These are phyloP conservation scores for Acridotheres tristis DNA, from an alignment of 2,797 vertebrate species.

Conservation along the genomic window DNA sequence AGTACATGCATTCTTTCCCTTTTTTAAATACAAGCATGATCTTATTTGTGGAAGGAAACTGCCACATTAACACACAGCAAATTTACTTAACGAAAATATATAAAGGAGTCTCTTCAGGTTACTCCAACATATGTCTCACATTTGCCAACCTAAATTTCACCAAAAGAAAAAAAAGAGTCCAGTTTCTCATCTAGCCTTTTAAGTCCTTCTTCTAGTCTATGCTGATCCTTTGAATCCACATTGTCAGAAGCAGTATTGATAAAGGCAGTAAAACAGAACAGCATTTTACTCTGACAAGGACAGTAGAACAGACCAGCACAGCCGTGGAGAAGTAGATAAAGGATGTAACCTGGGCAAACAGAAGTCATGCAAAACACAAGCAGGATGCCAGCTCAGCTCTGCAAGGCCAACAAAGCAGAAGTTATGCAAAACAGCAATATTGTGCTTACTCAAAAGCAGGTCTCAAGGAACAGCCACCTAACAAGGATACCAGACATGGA, in stretches of 20 bases:
- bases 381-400: neutral
- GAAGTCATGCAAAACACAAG: neutral
- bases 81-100: neutral
- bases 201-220: neutral
- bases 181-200: neutral
- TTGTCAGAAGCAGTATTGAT: neutral
- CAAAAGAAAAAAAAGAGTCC: neutral
- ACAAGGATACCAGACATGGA: neutral
- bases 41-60: neutral
- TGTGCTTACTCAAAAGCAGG: neutral
- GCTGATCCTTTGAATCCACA: neutral
- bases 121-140: neutral
- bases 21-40: neutral
- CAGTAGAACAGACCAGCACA: neutral
- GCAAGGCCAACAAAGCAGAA: neutral
- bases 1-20: neutral
- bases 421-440: neutral
- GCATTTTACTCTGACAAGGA: neutral
- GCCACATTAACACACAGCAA: neutral
- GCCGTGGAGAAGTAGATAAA: neutral
- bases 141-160: neutral
- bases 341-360: neutral
- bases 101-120: neutral
- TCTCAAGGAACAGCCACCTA: neutral
- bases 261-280: neutral